Evolutionary conservation across 2,113 vertebrate genomes (phyloP).

Genomic region (Zapornia atra): DNA sequence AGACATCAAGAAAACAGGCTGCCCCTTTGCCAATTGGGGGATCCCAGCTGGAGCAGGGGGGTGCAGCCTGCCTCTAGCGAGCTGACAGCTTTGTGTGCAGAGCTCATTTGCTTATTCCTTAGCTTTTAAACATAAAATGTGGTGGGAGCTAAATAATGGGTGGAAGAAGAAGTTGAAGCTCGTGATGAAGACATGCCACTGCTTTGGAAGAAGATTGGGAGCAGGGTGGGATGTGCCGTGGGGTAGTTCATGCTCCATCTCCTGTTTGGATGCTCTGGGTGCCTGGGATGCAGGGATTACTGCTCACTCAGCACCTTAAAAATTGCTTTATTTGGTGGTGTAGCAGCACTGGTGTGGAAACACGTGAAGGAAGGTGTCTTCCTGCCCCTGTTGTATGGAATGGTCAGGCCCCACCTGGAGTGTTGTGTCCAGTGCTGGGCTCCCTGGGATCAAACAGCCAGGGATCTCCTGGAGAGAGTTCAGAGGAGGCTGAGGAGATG

Average conservation of each 20-base stretch:
- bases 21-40: background rate
- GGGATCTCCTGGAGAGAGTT: too few relatives aligned
- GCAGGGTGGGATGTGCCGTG: rapidly evolving
- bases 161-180: background rate
- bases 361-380: rapidly evolving
- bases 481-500: too few relatives aligned
- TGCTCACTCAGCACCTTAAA: background rate
- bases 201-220: background rate
- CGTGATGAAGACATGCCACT: background rate
- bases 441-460: too few relatives aligned
- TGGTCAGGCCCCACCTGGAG: too few relatives aligned
- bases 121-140: background rate
- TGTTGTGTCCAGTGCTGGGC: too few relatives aligned
- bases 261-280: background rate
- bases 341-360: rapidly evolving
- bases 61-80: background rate
- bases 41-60: rapidly evolving
- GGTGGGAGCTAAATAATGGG: background rate
- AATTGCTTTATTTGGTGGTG: background rate
- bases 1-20: background rate
- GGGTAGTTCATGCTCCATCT: background rate
- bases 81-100: background rate
- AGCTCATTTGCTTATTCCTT: background rate
- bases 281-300: background rate
- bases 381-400: background rate